phyloP scores from a whole-genome alignment of 2,113 vertebrate species.

The Cynopterus brachyotis region DNA sequence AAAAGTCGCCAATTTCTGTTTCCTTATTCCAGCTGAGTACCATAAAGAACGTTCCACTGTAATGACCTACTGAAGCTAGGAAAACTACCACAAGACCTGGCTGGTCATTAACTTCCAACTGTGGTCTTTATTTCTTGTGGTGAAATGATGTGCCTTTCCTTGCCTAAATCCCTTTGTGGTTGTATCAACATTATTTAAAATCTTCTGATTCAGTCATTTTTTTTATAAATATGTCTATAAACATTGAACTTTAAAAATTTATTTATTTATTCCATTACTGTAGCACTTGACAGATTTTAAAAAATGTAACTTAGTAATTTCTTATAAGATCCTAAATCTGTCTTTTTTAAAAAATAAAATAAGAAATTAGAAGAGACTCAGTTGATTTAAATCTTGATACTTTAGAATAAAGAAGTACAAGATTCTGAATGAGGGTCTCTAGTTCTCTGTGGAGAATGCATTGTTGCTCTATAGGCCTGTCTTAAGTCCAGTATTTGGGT shows the following conservation, averaged over 20 bases:
- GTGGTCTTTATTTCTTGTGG: slow-evolving; percentile 80
- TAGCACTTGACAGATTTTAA: slow-evolving; percentile 76
- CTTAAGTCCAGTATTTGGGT: background rate
- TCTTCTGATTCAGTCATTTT: slow-evolving; percentile 79
- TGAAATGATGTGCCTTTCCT: slow-evolving; percentile 77
- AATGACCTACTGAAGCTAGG: slow-evolving; percentile 46
- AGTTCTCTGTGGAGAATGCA: background rate
- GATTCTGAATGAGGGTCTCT: background rate
- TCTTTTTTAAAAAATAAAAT: slow-evolving; percentile 80
- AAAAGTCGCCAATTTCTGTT: slow-evolving; percentile 15
- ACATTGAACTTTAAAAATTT: slow-evolving; percentile 79
- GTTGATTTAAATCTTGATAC: slow-evolving; percentile 40
- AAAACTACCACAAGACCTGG: slow-evolving; percentile 66
- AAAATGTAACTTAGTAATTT: slow-evolving; percentile 81
- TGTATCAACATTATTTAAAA: slow-evolving; percentile 58
- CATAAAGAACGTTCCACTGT: slow-evolving; percentile 31
- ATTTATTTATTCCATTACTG: slow-evolving; percentile 81
- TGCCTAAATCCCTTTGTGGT: slow-evolving; percentile 61
- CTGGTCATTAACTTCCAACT: slow-evolving; percentile 58
- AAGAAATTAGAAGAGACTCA: slow-evolving; percentile 74
- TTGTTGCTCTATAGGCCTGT: background rate
- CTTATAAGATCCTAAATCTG: slow-evolving; percentile 70
- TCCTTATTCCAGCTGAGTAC: slow-evolving; percentile 41
- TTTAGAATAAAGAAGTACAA: background rate
- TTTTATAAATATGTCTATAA: slow-evolving; percentile 78